phyloP scores from a whole-genome alignment of 2,888 invertebrate genomes.

The Drosophila emarginata region DNA sequence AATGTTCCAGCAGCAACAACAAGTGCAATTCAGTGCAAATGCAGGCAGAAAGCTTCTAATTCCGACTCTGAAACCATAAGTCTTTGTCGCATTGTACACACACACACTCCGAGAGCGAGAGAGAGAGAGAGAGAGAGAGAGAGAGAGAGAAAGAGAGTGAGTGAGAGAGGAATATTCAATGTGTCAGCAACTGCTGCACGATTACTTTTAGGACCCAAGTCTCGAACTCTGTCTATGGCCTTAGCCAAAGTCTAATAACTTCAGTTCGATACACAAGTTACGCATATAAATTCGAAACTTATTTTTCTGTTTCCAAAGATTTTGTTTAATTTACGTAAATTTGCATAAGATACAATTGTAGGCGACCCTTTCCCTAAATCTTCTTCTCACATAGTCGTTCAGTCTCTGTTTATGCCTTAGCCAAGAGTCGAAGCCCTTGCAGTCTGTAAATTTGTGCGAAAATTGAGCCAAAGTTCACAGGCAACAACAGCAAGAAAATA shows the following conservation, averaged over 20 bases:
- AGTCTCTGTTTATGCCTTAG: conserved; percentile 18
- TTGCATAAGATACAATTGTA: conserved; percentile 74
- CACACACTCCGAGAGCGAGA: conserved; percentile 17
- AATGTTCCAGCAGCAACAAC: conserved; percentile 65
- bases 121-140: neutral
- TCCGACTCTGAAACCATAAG: conserved; percentile 78
- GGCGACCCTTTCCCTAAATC: conserved; percentile 1
- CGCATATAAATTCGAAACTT: conserved; percentile 70
- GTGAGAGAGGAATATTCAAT: conserved; percentile 16
- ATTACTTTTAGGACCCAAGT: conserved; percentile 28
- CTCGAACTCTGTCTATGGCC: conserved; percentile 19
- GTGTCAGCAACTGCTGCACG: conserved; percentile 38
- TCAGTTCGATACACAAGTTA: conserved; percentile 72
- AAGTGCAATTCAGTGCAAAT: conserved; percentile 69
- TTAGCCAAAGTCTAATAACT: conserved; percentile 53
- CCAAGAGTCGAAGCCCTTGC: conserved; percentile 23
- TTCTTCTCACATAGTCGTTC: neutral
- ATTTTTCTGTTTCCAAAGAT: conserved; percentile 77
- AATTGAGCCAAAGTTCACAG: conserved; percentile 73
- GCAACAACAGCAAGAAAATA: conserved; percentile 15
- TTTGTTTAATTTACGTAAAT: conserved; percentile 76
- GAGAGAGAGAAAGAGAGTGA: too few species aligned
- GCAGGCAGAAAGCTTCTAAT: conserved; percentile 78
- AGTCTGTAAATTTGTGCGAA: conserved; percentile 72
- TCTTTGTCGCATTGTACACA: conserved; percentile 74